Evolutionary conservation across 1,140 invertebrate species (phyloP), one percentile per base, ranked within the genome.

Genomic region (Lasioglossum baleicum): DNA sequence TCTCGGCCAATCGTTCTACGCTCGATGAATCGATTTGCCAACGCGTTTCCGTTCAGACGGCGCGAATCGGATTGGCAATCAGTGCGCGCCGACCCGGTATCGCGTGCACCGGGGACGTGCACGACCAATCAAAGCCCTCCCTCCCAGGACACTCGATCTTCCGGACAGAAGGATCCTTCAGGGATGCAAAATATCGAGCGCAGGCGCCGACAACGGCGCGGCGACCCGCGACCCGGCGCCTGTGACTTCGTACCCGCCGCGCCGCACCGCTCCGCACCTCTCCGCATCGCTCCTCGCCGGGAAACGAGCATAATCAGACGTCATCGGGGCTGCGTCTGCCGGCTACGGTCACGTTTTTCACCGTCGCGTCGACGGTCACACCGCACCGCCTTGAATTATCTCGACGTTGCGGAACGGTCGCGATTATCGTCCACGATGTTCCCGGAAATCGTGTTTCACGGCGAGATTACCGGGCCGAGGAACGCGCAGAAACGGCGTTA

Each of bases 61-160:
- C 63, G 58, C 58, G 69, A 79, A 79, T 79, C 48, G 64, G 82
- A 84, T 83, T 84, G 83, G 72, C 82, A 84, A 84, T 84, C 82
- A 84, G 70, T 53, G 72, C 22, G 58, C 77, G 61, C 42, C 72
- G 66, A 75, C 15, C 63, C 26, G 66, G 40, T 40, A 73, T 85
- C 79, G 69, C 81, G 73, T 68, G 56, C 40, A 65, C 58, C 74
- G 70, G 26, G 69, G 74, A 82, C 81, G 61, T 61, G 82, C 58
- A 65, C 64, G 42, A 66, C 79, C 26, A 66, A 75, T 83, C 78
- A 64, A 60, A 60, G 63, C 58, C 70, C 44, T n/a, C 40, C 58
- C 60, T 74, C 22, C 68, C 56, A 63, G 79, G 48, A 51, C 66
- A 63, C 71, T 78, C 79, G 83, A 82, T 82, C 31, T 73, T 53